Evolutionary conservation across 2,888 invertebrate species (phyloP).

Genomic region (Adelphocoris suturalis): DNA sequence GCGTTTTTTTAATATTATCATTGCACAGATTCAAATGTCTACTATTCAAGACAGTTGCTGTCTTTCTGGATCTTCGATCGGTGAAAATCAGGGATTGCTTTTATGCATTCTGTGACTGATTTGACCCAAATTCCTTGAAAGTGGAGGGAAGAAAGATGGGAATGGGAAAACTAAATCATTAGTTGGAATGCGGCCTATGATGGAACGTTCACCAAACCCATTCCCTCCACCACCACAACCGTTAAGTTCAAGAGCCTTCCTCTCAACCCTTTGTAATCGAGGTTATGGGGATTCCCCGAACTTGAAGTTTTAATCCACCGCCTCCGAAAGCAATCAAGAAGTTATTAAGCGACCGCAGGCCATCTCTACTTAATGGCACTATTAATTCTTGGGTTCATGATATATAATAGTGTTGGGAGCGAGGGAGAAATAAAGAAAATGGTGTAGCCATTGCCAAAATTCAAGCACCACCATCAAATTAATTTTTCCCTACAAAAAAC

Average conservation of each 20-base stretch:
- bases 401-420: background rate
- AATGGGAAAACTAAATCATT: background rate
- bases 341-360: slow-evolving; percentile 28
- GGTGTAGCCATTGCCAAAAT: slow-evolving; percentile 27
- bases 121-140: too few species aligned
- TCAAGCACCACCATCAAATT: background rate
- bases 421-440: background rate
- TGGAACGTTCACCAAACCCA: background rate
- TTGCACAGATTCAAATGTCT: too few species aligned
- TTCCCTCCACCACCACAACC: background rate
- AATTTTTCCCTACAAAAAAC: background rate
- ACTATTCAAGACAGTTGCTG: too few species aligned
- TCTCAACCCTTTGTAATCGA: slow-evolving; percentile 13
- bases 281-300: slow-evolving; percentile 34
- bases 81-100: too few species aligned
- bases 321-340: slow-evolving; percentile 21
- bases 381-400: slow-evolving; percentile 33
- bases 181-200: background rate
- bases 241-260: slow-evolving; percentile 2
- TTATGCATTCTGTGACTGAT: too few species aligned
- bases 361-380: slow-evolving; percentile 38
- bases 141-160: too few species aligned
- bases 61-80: too few species aligned
- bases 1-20: too few species aligned
- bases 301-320: slow-evolving; percentile 49